Base-by-base conservation (phyloP, 64 coral and sea anemone species). In the Actinia equina region DNA sequence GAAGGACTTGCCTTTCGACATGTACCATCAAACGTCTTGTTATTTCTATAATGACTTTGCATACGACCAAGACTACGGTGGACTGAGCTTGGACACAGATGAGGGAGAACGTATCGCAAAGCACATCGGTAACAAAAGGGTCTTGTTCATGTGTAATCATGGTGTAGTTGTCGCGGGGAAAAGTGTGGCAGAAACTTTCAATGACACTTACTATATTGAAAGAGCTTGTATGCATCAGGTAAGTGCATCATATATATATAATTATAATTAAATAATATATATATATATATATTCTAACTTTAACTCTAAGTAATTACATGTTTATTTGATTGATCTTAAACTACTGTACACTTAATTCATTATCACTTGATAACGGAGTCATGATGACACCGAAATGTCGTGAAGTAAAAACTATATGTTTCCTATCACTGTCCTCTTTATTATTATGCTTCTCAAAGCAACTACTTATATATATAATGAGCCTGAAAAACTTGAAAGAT, bases 141-240 rank as follows among this genome's bases (percentile, higher is more conserved):
- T 95, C 8, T 58, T 95, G 56, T 95, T 95, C 46, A 95, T 95
- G 94, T 92, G 90, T 52, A 92, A 92, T 74, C 91, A 93, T 25
- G 94, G 94, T 52, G 70, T 96, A 54, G 83, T 96, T 44, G 65
- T 90, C 52, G 87, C 77, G 0, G 94, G 85, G 7, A 59, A 62
- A 10, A 84, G 77, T 7, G 67, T 61, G 19, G 90, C 88, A 14
- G 52, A 43, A 20, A 87, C 91, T 1, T 90, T 93, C 84, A 84
- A 90, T 85, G 84, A 90, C 25, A 44, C 84, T 1, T 93, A 93
- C 82, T 93, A 93, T 80, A 61, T 96, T 44, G 84, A 93, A 77
- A 89, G 94, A 57, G 94, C 94, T 16, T 87, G 91, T 82, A 89
- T 93, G 90, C 79, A 43, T 43, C 94, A 93, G 85, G 94, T 96